A percentile compares a stretch with the other conserved stretches of the same genome.
phyloP scores from a whole-genome alignment of 2,888 invertebrate species.

The Harpagoxenus sublaevis region DNA sequence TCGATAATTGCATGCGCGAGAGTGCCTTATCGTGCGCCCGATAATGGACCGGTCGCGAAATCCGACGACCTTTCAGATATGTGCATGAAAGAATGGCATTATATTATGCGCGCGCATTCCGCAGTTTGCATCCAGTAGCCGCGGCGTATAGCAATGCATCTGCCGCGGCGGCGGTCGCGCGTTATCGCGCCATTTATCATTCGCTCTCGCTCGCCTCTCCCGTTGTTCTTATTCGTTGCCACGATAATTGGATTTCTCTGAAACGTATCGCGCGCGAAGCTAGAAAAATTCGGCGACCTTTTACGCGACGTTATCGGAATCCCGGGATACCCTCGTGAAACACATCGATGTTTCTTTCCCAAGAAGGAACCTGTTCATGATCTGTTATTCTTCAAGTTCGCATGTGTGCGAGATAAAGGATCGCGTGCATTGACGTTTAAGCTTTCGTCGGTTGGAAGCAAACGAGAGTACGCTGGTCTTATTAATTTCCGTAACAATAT shows the following conservation, averaged over 20 bases:
- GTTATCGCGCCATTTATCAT: constrained; percentile 61
- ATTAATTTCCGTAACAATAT: constrained; percentile 2
- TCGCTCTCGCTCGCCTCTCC: constrained; percentile 29
- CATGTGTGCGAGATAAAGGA: not conserved
- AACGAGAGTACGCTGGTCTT: not conserved
- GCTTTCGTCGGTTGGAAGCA: not conserved
- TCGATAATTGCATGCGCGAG: constrained; percentile 62
- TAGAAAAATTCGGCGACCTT: constrained; percentile 43
- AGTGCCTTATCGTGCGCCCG: constrained; percentile 20
- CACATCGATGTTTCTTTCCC: constrained; percentile 22
- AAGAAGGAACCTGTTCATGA: constrained; percentile 46
- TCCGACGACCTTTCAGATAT: constrained; percentile 67
- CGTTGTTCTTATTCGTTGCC: constrained; percentile 30
- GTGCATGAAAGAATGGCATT: constrained; percentile 69
- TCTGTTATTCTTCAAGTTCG: constrained; percentile 31
- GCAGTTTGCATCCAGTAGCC: constrained; percentile 22
- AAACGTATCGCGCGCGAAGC: constrained; percentile 38
- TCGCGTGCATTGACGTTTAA: not conserved
- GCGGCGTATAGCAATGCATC: constrained; percentile 47
- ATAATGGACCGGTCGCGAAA: constrained; percentile 64
- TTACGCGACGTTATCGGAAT: constrained; percentile 39
- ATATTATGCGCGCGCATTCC: constrained; percentile 67
- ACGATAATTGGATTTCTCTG: constrained; percentile 63
- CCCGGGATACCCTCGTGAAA: constrained; percentile 15
- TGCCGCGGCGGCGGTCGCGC: constrained; percentile 1